Evolutionary conservation across 2,888 invertebrate species (phyloP), one percentile per base, ranked within the genome.

Genomic region (Drosophila pullipes): DNA sequence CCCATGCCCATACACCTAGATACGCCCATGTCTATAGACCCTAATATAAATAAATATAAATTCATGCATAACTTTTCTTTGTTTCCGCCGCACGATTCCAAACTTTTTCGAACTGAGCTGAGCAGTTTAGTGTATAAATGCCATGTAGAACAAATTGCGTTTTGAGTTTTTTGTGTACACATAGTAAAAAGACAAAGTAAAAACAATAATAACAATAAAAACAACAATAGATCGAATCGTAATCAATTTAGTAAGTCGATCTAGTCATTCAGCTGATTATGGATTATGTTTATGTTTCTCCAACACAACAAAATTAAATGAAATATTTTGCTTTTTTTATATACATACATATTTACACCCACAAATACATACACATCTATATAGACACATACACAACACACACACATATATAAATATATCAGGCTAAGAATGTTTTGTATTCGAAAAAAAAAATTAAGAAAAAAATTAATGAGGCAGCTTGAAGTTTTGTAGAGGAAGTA

Each of bases 401-500:
- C 39, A 55, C 47, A 55, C 61, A 63, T 41, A 72, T 47, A 54
- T 58, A 65, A 54, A 65, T 58, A 72, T 55, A 81, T 81, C 79
- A 79, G 79, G 81, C 81, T 79, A 79, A 79, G 79, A 81, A 78
- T 81, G 75, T 76, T 76, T 76, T 76, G 69, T 73, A 78, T 71
- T 76, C 57, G 41, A 65, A 54, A 49, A 44, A 53, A 53, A 60
- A 39, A 39, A 54, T 41, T 4, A 16, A 22, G 22, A 47, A 18
- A 59, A 52, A 64, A 60, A 60, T 41, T 33, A 61, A 81, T 68
- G 60, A 67, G 68, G 77, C 77, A 76, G 60, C 73, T 69, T 81
- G 54, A 73, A 28, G 68, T 61, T 52, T 72, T 76, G 69, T 68
- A 62, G 64, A 69, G 62, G 59, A 66, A 66, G 65, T 54, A 52